phyloP scores from a whole-genome alignment of 2,797 vertebrate genomes.

The Echiichthys vipera region DNA sequence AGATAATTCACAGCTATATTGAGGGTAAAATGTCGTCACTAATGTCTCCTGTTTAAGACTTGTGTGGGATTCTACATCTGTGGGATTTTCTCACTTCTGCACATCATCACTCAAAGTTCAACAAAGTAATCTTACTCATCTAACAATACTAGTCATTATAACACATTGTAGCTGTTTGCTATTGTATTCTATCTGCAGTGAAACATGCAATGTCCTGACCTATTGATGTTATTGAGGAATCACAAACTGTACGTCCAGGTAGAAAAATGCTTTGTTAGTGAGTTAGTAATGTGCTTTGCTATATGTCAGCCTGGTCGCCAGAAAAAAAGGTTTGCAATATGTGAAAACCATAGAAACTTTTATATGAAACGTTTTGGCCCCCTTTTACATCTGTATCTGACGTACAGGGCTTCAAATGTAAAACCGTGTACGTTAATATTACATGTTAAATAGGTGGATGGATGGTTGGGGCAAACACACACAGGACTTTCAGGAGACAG shows the following conservation, averaged over 20 bases:
- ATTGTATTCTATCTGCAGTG: background rate
- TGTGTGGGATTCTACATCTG: slow-evolving; percentile 15
- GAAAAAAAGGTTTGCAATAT: too few species aligned
- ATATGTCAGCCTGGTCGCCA: background rate
- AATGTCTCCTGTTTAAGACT: slow-evolving; percentile 25
- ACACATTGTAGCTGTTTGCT: background rate
- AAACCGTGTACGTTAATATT: too few species aligned
- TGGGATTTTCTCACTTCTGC: slow-evolving; percentile 12
- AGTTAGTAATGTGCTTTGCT: slow-evolving; percentile 1
- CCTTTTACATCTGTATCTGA: too few species aligned
- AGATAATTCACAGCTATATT: slow-evolving; percentile 53
- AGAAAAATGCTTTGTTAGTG: background rate
- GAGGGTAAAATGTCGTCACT: slow-evolving; percentile 54
- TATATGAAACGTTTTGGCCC: too few species aligned
- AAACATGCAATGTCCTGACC: background rate
- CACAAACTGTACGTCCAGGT: background rate
- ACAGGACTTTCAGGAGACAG: too few species aligned
- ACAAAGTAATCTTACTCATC: slow-evolving; percentile 10
- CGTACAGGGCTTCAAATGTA: too few species aligned
- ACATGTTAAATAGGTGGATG: too few species aligned
- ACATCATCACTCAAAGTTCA: slow-evolving; percentile 22
- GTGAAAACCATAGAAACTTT: too few species aligned
- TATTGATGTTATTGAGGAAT: slow-evolving; percentile 12
- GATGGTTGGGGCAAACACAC: too few species aligned
- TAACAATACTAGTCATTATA: slow-evolving; percentile 9